Base-by-base conservation (phyloP, 2,888 invertebrate genomes). In the Automeris io region DNA sequence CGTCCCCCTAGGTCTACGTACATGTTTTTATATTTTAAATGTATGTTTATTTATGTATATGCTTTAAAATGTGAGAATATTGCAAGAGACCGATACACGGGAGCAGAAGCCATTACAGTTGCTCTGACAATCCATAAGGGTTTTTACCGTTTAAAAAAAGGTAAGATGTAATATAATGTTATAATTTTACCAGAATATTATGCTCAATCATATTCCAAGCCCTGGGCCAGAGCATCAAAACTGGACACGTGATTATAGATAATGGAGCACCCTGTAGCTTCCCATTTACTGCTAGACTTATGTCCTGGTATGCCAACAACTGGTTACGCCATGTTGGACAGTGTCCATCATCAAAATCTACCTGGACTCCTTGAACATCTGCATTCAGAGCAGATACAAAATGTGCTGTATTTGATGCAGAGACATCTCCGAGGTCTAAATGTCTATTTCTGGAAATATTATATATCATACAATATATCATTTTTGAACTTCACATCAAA, bases 141-240 rank as follows among this genome's bases (percentile, higher is more conserved):
- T n/a, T n/a, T n/a, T n/a, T n/a, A n/a, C n/a, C n/a, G n/a, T n/a
- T n/a, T n/a, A n/a, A n/a, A n/a, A n/a, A n/a, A n/a, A n/a, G n/a
- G n/a, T n/a, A n/a, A n/a, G n/a, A n/a, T n/a, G n/a, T n/a, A n/a
- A n/a, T n/a, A n/a, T n/a, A n/a, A n/a, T n/a, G n/a, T n/a, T n/a
- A n/a, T n/a, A n/a, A 11, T 23, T 43, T 65, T 62, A 89, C 89
- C 71, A 89, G 69, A 51, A 91, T 82, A 57, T 91, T 89, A 60
- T 90, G 89, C 61, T 93, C 92, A 35, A 89, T 87, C 86, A 93
- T 91, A 68, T 93, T 92, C 92, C 92, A 93, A 29, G 92, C 92
- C 53, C 92, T 78, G 0, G 93, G 92, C 41, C 93, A 75, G 7
- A 93, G 67, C 88, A 92, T 90, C 39, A 92, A 65, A 5, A 91